Evolutionary conservation across 2,113 vertebrate genomes (phyloP), one percentile per base, ranked within the genome.

Genomic region (Triplophysa tibetana): DNA sequence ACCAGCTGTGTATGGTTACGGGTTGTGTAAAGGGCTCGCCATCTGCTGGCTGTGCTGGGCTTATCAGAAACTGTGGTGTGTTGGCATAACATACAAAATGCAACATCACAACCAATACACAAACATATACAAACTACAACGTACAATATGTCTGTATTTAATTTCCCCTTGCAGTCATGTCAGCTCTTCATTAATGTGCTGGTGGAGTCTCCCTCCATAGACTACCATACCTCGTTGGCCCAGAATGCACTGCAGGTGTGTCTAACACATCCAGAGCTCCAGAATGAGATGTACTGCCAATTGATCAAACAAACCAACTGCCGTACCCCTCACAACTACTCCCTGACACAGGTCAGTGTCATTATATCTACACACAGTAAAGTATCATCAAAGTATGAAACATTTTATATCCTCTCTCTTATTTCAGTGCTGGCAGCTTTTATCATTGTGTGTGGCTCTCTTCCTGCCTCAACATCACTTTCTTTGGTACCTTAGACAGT

Each of bases 121-220:
- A 38, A 33, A 54, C 17, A n/a, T n/a, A 54, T 54, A 16, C 14
- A 16, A 17, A 38, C 33, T 38, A 38, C 33, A 38, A 38, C 33
- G 6, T 38, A 38, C 33, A 38, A 38, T 38, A 38, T 38, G 33
- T 38, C 7, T 68, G n/a, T 52, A 10, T 11, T 63, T 8, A 56
- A 1, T 29, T 8, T 67, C 50, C 54, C 43, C 45, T 70, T 78
- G 19, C 88, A 97, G 95, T 95, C 94, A 77, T 97, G 95, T 84
- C 95, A 97, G 89, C 92, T 97, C 83, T 97, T 97, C 90, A 97
- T 96, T 88, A 97, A 96, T 0, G 94, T 96, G 61, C 92, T 95
- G 58, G 94, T 95, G 41, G 95, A 96, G 89, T 94, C 94, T 0
- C 89, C 95, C 1, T 96, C 94, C 21, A 87, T 96, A 24, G 95